Base-by-base conservation (phyloP, 2,797 vertebrate genomes). In the Periophthalmus magnuspinnatus region DNA sequence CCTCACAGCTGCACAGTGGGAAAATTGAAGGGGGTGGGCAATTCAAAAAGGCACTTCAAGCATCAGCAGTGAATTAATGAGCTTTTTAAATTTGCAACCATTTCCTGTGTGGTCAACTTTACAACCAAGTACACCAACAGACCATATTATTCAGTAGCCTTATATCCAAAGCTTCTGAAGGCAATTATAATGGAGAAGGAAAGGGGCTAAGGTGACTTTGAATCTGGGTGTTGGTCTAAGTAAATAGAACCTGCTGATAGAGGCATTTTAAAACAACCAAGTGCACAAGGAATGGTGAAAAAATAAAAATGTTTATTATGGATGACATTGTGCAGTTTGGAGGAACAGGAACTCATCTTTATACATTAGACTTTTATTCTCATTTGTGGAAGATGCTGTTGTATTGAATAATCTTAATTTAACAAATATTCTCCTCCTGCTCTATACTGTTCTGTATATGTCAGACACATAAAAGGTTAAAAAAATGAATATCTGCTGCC, bases 1-100 rank as follows among this genome's bases (percentile, higher is more conserved):
- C 84, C 73, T 78, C 85, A 84, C 88, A 90, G 86, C 84, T 87
- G 88, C 85, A 82, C 72, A 85, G 82, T 56, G 59, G 66, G 73
- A 70, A 65, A 16, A 45, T 19, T 24, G 36, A 33, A 55, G 71
- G 62, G 78, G 76, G 75, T 34, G 65, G 75, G 60, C 33, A 48
- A 58, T 22, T 36, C 62, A 76, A 74, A 73, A 72, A 74, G 76
- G 73, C 86, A 60, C 88, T 74, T 55, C 63, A 79, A 85, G 84
- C 87, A 70, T 68, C 32, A 14, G 63, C 57, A 71, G 22, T 69
- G 72, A 85, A 61, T 85, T 80, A 85, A 88, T 90, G 74, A 86
- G 47, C 74, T 86, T 77, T 38, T 54, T 45, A 69, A 63, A 76
- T 80, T 62, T 62, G 6, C 70, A 72, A 45, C 67, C 66, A 67